Conservation (phyloP, 2,888 invertebrate genomes). For the Sinodicranocentrus sp. region DNA sequence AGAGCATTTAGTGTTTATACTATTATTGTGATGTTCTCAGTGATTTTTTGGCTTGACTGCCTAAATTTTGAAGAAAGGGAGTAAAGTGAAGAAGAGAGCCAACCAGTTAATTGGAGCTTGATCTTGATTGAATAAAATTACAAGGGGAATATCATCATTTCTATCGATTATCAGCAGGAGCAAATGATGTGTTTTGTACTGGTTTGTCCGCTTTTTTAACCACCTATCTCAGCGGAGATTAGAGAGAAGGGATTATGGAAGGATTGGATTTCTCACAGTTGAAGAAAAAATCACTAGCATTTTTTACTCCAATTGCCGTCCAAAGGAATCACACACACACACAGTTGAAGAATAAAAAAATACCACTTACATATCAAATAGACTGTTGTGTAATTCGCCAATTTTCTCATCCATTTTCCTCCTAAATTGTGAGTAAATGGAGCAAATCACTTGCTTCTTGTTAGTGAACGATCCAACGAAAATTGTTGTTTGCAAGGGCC, state of each 20-base stretch:
- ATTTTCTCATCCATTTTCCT: too few species aligned
- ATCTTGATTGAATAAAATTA: constrained; percentile 68
- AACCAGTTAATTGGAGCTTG: constrained; percentile 64
- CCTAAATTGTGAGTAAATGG: too few species aligned
- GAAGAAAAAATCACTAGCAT: not conserved
- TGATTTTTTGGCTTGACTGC: constrained; percentile 54
- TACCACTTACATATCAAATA: not conserved
- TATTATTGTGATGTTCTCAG: constrained; percentile 11
- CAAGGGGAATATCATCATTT: constrained; percentile 60
- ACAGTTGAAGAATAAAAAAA: constrained; percentile 41
- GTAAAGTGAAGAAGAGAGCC: constrained; percentile 47
- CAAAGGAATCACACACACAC: constrained; percentile 35
- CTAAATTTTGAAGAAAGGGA: constrained; percentile 53
- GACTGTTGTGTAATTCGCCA: not conserved
- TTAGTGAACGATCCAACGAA: too few species aligned
- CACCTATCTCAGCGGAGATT: constrained; percentile 1
- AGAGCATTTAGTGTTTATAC: not conserved
- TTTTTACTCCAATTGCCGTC: constrained; percentile 6
- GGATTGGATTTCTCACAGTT: constrained; percentile 42
- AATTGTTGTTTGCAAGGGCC: too few species aligned
- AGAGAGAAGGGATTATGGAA: constrained; percentile 23
- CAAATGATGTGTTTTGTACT: constrained; percentile 66
- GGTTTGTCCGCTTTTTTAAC: constrained; percentile 57
- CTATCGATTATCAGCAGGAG: constrained; percentile 62
- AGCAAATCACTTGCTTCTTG: too few species aligned